These are phyloP conservation scores for Theodoxus fluviatilis DNA, from an alignment of 2,888 invertebrate genomes.

Conservation along the genomic window DNA sequence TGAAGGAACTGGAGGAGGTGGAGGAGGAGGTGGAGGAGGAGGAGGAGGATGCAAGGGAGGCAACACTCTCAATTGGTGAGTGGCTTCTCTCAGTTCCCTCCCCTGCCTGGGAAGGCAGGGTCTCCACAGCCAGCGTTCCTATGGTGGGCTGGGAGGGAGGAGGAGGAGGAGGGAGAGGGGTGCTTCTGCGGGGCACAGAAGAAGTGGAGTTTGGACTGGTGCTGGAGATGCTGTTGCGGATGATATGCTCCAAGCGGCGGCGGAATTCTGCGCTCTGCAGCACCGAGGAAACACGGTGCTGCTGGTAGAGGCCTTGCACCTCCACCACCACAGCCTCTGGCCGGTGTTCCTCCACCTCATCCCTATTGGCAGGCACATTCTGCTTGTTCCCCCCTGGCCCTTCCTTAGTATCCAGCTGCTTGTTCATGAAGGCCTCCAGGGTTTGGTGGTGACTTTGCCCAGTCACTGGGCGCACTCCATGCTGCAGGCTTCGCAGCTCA, in stretches of 20 bases:
- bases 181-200: background rate
- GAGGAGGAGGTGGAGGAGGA: background rate
- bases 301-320: conserved; percentile 59
- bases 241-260: conserved; percentile 55
- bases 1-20: too few species aligned
- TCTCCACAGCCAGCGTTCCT: background rate
- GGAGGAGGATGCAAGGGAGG: background rate
- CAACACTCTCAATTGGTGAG: background rate
- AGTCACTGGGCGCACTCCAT: conserved; percentile 59
- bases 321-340: conserved; percentile 60
- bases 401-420: conserved; percentile 31
- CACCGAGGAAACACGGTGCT: conserved; percentile 59
- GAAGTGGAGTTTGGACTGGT: conserved; percentile 10
- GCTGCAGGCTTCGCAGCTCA: conserved; percentile 56
- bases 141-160: background rate
- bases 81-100: background rate
- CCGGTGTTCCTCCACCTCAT: conserved; percentile 52
- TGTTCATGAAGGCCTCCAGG: conserved; percentile 53
- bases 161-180: conserved; percentile 9
- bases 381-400: conserved; percentile 37
- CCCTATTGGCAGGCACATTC: conserved; percentile 50
- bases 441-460: conserved; percentile 49
- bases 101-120: too few species aligned
- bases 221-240: conserved; percentile 47
- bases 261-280: conserved; percentile 55